Evolutionary conservation across 2,888 invertebrate genomes (phyloP), one percentile per base, ranked within the genome.

Genomic region (Athalia cordata): DNA sequence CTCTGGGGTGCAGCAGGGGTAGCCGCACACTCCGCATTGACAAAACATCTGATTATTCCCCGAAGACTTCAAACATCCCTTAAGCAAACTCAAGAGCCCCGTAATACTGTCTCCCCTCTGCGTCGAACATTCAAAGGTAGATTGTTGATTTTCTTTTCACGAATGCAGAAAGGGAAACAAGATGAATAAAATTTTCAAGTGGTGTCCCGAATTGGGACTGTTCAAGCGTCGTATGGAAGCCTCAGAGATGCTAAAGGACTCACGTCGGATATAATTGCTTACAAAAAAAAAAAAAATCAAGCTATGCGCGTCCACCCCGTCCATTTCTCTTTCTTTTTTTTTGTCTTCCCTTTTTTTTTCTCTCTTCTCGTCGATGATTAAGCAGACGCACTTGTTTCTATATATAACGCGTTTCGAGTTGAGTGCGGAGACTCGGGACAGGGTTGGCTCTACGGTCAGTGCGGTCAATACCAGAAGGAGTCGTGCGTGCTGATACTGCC

Each of bases 401-500:
- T 43, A 64, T 9, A 13, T 4, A 11, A 15, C 43, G 57, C 47
- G 59, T 72, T 72, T 13, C 45, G 45, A 47, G 61, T 61, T 3
- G 61, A 72, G 15, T 47, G 47, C 59, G 47, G 72, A 47, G 29
- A 29, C 29, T 29, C 43, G 15, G 15, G 62, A 49, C 49, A 52
- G 62, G 52, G 62, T 64, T 64, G 75, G 75, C 29, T 57, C 72
- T 62, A 62, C 75, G 75, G 75, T 75, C 62, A 64, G n/a, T 64
- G 78, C 78, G 85, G 86, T 86, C 88, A 87, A 88, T 88, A 87
- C 75, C 50, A 83, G 79, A 84, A 81, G 83, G 81, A 76, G 82
- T 77, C 81, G 82, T 86, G 87, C 86, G 86, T 87, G 87, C 86
- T 88, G 89, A 87, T 88, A 86, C 85, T 83, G 84, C 83, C 84